Percentiles rank a stretch among this genome's conserved stretches.
These are phyloP conservation scores for Thamnophis elegans DNA, from an alignment of 2,797 vertebrate species.

Conservation along the genomic window DNA sequence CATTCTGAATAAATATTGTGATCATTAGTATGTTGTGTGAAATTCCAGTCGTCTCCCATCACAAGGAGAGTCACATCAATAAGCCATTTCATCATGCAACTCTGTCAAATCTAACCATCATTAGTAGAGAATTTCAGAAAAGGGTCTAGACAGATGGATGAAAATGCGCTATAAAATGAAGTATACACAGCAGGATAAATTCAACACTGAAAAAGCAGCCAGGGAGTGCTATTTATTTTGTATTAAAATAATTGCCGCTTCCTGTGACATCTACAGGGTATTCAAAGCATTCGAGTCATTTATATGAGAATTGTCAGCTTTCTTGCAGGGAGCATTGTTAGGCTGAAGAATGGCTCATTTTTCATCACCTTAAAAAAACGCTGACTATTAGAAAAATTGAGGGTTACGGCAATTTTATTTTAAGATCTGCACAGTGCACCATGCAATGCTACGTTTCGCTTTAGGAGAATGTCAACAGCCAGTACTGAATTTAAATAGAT, in stretches of 20 bases:
- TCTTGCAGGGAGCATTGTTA: constrained; percentile 4
- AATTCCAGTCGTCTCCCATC: constrained; percentile 48
- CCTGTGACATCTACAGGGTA: neutral
- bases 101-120: constrained; percentile 50
- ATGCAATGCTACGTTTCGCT: neutral
- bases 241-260: neutral
- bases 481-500: neutral
- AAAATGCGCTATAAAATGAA: constrained; percentile 49
- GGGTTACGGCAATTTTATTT: neutral
- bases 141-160: constrained; percentile 38
- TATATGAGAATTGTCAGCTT: neutral
- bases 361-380: neutral
- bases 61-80: constrained; percentile 42
- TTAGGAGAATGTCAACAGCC: neutral
- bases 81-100: constrained; percentile 53
- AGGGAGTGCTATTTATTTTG: constrained; percentile 11
- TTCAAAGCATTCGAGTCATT: fast-evolving
- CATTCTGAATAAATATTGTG: constrained; percentile 54
- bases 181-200: constrained; percentile 12
- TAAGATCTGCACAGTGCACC: neutral
- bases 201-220: constrained; percentile 18
- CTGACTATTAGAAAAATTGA: neutral
- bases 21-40: constrained; percentile 34
- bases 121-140: constrained; percentile 59
- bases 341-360: fast-evolving